Evolutionary conservation across 2,113 vertebrate species (phyloP).

Genomic region (Microcebus lehilahytsara): DNA sequence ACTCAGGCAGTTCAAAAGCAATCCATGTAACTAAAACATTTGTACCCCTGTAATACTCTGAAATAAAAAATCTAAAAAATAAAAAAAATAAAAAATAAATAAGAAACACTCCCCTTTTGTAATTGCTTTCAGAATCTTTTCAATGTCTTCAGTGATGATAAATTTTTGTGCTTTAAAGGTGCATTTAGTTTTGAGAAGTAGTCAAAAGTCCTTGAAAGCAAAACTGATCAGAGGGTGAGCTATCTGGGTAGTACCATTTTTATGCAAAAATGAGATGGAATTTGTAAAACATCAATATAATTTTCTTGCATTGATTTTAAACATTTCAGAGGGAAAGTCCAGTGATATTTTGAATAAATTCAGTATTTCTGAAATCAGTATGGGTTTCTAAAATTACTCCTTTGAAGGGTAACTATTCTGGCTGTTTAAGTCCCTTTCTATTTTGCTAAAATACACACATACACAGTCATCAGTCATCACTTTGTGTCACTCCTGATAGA

Average conservation of each 20-base stretch:
- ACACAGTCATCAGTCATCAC: background rate
- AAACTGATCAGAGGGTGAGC: background rate
- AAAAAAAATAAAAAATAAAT: background rate
- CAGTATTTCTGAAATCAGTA: slow-evolving; percentile 32
- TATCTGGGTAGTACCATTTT: background rate
- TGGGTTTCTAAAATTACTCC: slow-evolving; percentile 6
- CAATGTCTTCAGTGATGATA: background rate
- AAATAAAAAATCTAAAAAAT: too few species aligned
- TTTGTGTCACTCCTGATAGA: background rate
- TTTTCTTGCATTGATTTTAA: background rate
- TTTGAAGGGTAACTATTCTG: slow-evolving; percentile 22
- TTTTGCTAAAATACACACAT: background rate
- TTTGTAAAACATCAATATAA: slow-evolving; percentile 4
- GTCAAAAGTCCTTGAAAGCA: background rate
- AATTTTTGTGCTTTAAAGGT: background rate
- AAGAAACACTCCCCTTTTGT: background rate
- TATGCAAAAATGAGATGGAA: slow-evolving; percentile 6
- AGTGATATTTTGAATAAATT: slow-evolving; percentile 46
- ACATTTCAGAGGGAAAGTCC: slow-evolving; percentile 13
- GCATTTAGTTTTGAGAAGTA: slow-evolving; percentile 46
- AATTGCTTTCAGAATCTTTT: slow-evolving; percentile 42
- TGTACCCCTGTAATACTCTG: too few species aligned
- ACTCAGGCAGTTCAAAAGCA: too few species aligned
- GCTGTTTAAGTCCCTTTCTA: background rate
- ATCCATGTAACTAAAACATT: too few species aligned